These are phyloP conservation scores for Amphipoea lucens DNA, from an alignment of 2,888 invertebrate genomes.

Conservation along the genomic window DNA sequence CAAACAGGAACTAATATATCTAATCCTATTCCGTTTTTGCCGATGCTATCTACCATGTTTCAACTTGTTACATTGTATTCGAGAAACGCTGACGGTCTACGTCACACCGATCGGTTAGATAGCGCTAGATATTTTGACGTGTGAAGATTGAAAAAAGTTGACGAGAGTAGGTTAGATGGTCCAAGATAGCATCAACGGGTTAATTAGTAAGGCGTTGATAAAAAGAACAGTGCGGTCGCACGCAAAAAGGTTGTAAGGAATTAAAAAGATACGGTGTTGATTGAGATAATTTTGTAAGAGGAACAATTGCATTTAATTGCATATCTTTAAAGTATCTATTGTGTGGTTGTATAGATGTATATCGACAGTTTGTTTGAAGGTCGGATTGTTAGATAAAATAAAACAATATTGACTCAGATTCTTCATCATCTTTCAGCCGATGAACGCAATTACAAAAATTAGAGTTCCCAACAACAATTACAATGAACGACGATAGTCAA, in stretches of 20 bases:
- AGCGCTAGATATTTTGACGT: slow-evolving; percentile 82
- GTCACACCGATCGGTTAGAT: slow-evolving; percentile 80
- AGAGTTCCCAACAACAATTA: not conserved
- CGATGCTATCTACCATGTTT: slow-evolving; percentile 55
- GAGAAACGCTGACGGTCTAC: slow-evolving; percentile 69
- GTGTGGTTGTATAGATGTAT: slow-evolving; percentile 13
- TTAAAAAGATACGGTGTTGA: slow-evolving; percentile 56
- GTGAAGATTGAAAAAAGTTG: slow-evolving; percentile 77
- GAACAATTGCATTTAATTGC: slow-evolving; percentile 30
- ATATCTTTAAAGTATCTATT: slow-evolving; percentile 9
- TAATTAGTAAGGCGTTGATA: slow-evolving; percentile 58
- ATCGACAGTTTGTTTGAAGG: slow-evolving; percentile 10
- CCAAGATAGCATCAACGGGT: slow-evolving; percentile 66
- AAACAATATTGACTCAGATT: not conserved
- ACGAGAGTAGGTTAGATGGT: slow-evolving; percentile 73
- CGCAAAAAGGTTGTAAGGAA: slow-evolving; percentile 51
- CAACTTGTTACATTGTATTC: slow-evolving; percentile 65
- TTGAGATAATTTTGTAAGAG: slow-evolving; percentile 50
- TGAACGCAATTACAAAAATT: not conserved
- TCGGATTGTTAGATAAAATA: not conserved
- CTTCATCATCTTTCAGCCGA: not conserved
- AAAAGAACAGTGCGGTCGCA: slow-evolving; percentile 47
- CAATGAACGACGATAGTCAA: not conserved
- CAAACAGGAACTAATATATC: slow-evolving; percentile 47
- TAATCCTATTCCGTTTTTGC: slow-evolving; percentile 57